Evolutionary conservation across 2,888 invertebrate genomes (phyloP), one percentile per base, ranked within the genome.

Genomic region (Glomeris marginata): DNA sequence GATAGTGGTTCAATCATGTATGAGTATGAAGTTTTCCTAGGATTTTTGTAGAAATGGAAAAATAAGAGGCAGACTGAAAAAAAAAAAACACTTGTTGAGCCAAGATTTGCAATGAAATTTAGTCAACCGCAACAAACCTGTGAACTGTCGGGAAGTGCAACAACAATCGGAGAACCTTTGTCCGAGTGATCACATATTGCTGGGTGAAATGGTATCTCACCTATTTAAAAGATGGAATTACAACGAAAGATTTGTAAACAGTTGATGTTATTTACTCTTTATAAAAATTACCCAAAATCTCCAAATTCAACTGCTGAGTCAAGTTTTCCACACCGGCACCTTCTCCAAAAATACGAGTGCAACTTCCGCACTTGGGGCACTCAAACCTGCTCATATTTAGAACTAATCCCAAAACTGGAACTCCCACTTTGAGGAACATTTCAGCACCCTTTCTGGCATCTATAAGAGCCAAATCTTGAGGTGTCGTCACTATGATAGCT

Each of bases 351-450:
- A 91, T 70, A 55, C 74, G 73, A 54, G 85, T 76, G 52, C 75
- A 71, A n/a, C 75, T 72, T 18, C 77, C 75, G 64, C 91, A 94
- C 22, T 81, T 77, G 0, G 78, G 74, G 64, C 92, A 94, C 41
- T 75, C 70, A 1, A 81, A 77, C 50, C 77, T 75, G 2, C 81
- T 80, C 92, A 94, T 94, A 66, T 94, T 94, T 64, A 90, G 84
- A 0, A 90, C 79, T 52, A 92, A 65, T n/a, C 94, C 94, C 43
- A 85, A 73, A 38, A 92, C 74, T 0, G 87, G 86, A 6, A 88
- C 77, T 54, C 79, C 74, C 1, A 92, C 72, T 64, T 82, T 88
- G 53, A 77, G 74, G 61, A 88, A 87, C 91, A 95, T 91, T 58
- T 78, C 78, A 0, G 84, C 81, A 11, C 91, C 91, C 58, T 87